Base-by-base conservation (phyloP, 2,888 invertebrate species). In the Ctena decussata region DNA sequence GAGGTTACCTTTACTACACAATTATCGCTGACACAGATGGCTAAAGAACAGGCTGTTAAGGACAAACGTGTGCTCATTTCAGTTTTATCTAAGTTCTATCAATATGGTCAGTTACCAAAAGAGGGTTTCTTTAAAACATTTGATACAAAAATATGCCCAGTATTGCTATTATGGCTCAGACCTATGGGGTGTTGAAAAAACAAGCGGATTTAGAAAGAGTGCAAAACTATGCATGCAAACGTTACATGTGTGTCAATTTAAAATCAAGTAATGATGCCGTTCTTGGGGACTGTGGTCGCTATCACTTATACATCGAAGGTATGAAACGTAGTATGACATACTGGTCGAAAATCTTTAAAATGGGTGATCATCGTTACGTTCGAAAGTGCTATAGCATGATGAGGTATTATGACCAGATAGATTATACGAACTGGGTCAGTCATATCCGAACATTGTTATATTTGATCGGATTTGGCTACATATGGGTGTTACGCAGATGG, bases 221-320 rank as follows among this genome's bases (percentile, higher is more conserved):
- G 30, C 60, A 60, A 1, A 30, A 27, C 6, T 60, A 60, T 60
- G 60, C 60, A 5, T 60, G 60, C 18, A 60, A 60, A 27, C 27
- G 60, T 11, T 60, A 60, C 21, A 60, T 60, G 60, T 60, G 60
- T 30, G 49, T 49, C 5, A 5, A 3, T 18, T 49, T 49, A 49
- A 73, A n/a, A 30, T 37, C 53, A 79, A n/a, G 24, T 8, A 78
- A 70, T n/a, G 30, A 24, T 30, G 39, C 57, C 3, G 53, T 72
- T 15, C 44, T 49, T 49, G 79, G 79, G 24, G 72, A 79, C 21
- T 72, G 71, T 53, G 71, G 72, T 8, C 41, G 79, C 5, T 72
- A 24, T 32, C 71, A 53, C 1, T 2, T 79, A 2, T 72, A 24
- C 18, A 72, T 72, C 0, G 41, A 71, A 35, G 6, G 24, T 39